phyloP scores from a whole-genome alignment of 2,888 invertebrate genomes.

The Diaprepes abbreviatus region DNA sequence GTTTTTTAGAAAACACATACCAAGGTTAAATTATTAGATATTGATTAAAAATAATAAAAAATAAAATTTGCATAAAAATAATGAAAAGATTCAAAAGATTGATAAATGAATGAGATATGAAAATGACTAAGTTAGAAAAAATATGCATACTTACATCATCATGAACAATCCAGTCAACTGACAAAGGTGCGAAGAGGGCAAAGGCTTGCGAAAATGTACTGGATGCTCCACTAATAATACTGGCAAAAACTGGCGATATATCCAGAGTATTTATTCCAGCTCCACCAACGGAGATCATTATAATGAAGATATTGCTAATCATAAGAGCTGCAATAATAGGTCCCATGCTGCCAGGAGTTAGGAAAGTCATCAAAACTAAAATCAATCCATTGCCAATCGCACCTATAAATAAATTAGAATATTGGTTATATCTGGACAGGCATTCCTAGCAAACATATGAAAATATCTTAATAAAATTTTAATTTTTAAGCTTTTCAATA shows the following conservation, averaged over 20 bases:
- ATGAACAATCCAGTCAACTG: conserved; percentile 77
- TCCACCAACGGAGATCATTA: conserved; percentile 70
- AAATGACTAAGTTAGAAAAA: too few species aligned
- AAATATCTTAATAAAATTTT: too few species aligned
- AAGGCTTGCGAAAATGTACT: conserved; percentile 82
- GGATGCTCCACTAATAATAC: conserved; percentile 86
- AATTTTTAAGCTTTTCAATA: too few species aligned
- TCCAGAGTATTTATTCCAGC: conserved; percentile 83
- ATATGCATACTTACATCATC: conserved; percentile 72
- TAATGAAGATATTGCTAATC: not conserved
- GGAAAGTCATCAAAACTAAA: conserved; percentile 69
- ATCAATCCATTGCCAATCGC: conserved; percentile 73
- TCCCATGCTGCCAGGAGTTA: conserved; percentile 67
- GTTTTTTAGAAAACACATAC: too few species aligned
- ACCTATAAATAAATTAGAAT: not conserved
- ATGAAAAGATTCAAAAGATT: too few species aligned
- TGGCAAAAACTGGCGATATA: conserved; percentile 85
- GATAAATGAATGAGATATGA: too few species aligned
- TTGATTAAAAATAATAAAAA: too few species aligned
- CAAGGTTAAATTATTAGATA: too few species aligned
- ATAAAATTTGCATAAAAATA: too few species aligned
- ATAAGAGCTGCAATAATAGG: not conserved
- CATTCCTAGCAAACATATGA: too few species aligned
- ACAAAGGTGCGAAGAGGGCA: conserved; percentile 82
- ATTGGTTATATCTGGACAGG: too few species aligned